Evolutionary conservation across 2,797 vertebrate genomes (phyloP), one percentile per base, ranked within the genome.

Genomic region (Podarcis lilfordi): DNA sequence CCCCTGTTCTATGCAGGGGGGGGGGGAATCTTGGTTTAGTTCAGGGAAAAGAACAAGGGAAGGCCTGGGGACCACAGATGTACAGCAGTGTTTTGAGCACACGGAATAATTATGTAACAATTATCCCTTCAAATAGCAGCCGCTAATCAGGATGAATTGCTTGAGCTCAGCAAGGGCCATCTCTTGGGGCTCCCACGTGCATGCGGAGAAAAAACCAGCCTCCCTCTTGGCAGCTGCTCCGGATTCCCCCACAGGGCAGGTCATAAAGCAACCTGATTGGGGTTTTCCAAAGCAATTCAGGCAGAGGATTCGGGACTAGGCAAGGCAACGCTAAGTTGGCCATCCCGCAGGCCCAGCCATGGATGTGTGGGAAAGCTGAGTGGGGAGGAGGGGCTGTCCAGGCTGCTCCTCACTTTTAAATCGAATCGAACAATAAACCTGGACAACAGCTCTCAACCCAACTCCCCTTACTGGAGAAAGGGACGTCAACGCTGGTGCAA

Each of bases 41-140:
- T 55, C 50, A 55, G 50, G 50, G 50, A 69, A 69, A 69, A 69
- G 21, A 64, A 19, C 61, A 19, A 23, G 68, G 50, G 50, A 64
- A 32, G 71, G 55, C 86, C 50, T 23, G 55, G 87, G 68, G 68
- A 80, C 19, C 68, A 23, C 82, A 61, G 77, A 32, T 55, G 35
- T 59, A 50, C 83, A 27, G 83, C 45, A 9, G 71, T 64, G 61
- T 64, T 74, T 59, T 25, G 77, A 88, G 82, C 76, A n/a, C 68
- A 29, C 13, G 55, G 45, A 80, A 85, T 80, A 80, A 75, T 40
- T 50, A 81, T 81, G 59, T 80, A 89, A 85, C 82, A 45, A 81
- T 89, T 80, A 89, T 89, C 78, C 88, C 69, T 80, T 81, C 69
- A 75, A 80, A 75, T 35, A 66, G 77, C 83, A 50, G 69, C 83